Evolutionary conservation across 2,888 invertebrate genomes (phyloP), one percentile per base, ranked within the genome.

Genomic region (Apotomis capreana): DNA sequence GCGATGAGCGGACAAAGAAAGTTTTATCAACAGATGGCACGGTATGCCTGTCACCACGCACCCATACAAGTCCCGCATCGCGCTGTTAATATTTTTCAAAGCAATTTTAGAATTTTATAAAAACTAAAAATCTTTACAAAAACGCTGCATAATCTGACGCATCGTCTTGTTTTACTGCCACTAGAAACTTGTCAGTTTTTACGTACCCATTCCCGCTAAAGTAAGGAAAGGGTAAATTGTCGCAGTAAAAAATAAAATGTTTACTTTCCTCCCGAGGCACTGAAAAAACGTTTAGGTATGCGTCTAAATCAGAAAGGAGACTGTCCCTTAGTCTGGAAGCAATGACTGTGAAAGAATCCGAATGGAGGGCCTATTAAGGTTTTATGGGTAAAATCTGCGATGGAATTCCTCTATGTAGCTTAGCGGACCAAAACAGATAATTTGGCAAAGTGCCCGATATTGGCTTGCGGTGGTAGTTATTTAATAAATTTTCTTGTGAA

Each of bases 391-490:
- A 0, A 49, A 49, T 58, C 49, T 67, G 46, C 49, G 13, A 46
- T 51, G 49, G 57, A 46, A 67, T 67, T 46, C 57, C 49, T 36
- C 58, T 36, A 67, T 58, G 55, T 65, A 55, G 46, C 46, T 15
- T 44, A 67, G 49, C 13, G 57, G 13, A 49, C 49, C 10, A 13
- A 67, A 67, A 58, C 49, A 67, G 57, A 67, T 58, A 67, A 57
- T 58, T 58, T 67, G 67, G 67, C 67, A 26, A 58, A 13, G 55
- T 58, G 67, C 67, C 67, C 57, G 10, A 36, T 58, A 67, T 58
- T 37, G 58, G 57, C 10, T 37, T 37, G 67, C 36, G 67, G 63
- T 37, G 13, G 62, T 44, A 36, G 57, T 49, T 36, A 49, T n/a
- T 67, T 26, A 58, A 67, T 67, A 58, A 4, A 67, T 58, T 63